phyloP scores from a whole-genome alignment of 2,888 invertebrate genomes.

The Protodeltote pygarga region DNA sequence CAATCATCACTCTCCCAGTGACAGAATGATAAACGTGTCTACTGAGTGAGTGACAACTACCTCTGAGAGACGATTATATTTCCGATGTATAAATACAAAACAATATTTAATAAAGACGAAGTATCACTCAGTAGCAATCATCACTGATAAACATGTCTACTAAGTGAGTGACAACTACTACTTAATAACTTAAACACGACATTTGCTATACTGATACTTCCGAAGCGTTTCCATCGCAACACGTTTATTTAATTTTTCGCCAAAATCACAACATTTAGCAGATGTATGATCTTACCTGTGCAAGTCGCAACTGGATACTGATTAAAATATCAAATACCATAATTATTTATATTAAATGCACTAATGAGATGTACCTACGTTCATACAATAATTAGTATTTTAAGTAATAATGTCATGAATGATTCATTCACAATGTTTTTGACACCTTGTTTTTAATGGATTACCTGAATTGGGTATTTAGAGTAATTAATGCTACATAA shows the following conservation, averaged over 20 bases:
- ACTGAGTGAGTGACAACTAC: conserved; percentile 38
- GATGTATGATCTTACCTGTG: no score
- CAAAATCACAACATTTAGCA: no score
- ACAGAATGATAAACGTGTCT: conserved; percentile 49
- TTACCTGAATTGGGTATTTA: no score
- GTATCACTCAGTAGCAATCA: conserved; percentile 6
- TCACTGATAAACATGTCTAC: not conserved
- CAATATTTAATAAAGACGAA: not conserved
- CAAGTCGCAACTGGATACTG: not conserved
- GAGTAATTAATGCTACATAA: no score
- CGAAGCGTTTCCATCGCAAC: no score
- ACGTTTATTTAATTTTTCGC: no score
- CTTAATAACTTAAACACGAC: no score
- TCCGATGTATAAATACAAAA: not conserved
- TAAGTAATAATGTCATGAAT: no score
- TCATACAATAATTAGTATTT: not conserved
- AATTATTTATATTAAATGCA: not conserved
- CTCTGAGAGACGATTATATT: not conserved
- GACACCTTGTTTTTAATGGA: no score
- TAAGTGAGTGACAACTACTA: conserved; percentile 7
- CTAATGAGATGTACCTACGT: not conserved
- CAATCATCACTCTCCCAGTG: conserved; percentile 53
- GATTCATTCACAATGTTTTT: no score
- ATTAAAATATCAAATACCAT: no score
- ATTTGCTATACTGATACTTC: no score